Base-by-base conservation (phyloP, 1,140 invertebrate species). In the Anadara kagoshimensis region DNA sequence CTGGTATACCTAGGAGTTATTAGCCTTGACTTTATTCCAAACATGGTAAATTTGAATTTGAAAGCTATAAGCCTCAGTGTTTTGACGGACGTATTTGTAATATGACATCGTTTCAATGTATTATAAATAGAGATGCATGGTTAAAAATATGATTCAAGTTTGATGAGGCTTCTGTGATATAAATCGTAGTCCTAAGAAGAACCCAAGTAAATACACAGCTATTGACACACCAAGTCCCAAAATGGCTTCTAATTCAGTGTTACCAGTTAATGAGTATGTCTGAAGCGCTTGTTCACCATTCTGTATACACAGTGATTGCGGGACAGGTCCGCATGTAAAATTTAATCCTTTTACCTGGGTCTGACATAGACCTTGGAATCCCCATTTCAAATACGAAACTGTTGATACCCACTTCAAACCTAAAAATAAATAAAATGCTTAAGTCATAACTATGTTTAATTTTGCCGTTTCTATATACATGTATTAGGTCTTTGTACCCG, bases 151-250 rank as follows among this genome's bases (percentile, higher is more conserved):
- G 2, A 3, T 36, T 36, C 29, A 36, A 36, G 29, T 73, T 68
- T 83, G 80, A 26, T 83, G 78, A 4, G 85, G 85, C 54, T 85
- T 85, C 63, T 86, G 85, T n/a, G 80, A 76, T 20, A 86, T 64
- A 49, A 78, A 85, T 22, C 73, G 76, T 24, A 86, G 57, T 12
- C 79, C 79, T 12, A 84, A 26, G 66, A 80, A 84, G 73, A 81
- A 83, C 14, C 85, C n/a, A 2, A 74, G 14, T 26, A 85, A 61
- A 64, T 83, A 86, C 2, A 80, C 71, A 0, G 79, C 12, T 49
- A 84, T 79, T 22, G 72, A 80, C 24, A 67, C 76, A n/a, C 66
- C 51, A 49, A 86, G 71, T 4, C 71, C 76, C 0, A 77, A 53
- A 45, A 70, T 75, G 0, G 82, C 78, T 49, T 82, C 65, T 70